Percentiles rank a stretch among this genome's conserved stretches.
Conservation (phyloP, 2,113 vertebrate genomes). For the Taurulus bubalis region DNA sequence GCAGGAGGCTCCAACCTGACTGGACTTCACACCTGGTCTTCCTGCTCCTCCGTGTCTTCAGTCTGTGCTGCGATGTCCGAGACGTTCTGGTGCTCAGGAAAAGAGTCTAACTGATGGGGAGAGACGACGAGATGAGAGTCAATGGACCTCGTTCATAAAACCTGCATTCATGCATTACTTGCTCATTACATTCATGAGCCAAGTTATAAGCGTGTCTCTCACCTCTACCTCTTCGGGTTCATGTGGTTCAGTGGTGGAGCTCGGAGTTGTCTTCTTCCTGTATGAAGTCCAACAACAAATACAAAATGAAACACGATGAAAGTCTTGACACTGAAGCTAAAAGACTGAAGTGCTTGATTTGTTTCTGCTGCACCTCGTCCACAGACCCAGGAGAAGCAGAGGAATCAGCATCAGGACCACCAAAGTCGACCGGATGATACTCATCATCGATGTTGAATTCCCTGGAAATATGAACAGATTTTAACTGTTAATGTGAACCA, state of each 20-base stretch:
- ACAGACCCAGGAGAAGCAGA: constrained; percentile 4
- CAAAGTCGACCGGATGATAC: not conserved
- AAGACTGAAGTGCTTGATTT: not conserved
- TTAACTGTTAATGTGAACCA: not conserved
- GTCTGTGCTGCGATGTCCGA: not conserved
- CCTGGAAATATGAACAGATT: not conserved
- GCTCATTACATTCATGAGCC: not conserved
- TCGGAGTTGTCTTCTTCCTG: not conserved
- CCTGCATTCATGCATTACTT: not conserved
- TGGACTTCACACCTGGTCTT: not conserved
- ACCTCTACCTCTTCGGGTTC: not conserved
- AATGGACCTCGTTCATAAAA: not conserved
- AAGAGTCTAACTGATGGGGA: not conserved
- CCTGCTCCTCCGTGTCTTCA: constrained; percentile 5
- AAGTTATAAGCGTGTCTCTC: not conserved
- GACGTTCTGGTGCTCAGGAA: not conserved
- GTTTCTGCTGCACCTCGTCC: not conserved
- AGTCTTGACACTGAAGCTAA: not conserved
- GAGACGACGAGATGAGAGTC: not conserved
- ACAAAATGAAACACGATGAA: not conserved
- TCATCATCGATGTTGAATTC: not conserved
- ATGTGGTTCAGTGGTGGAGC: not conserved
- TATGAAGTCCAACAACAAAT: not conserved
- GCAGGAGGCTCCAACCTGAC: not conserved
- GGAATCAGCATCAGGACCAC: not conserved